Conservation (phyloP, 2,113 vertebrate genomes). For the Ochotona princeps region DNA sequence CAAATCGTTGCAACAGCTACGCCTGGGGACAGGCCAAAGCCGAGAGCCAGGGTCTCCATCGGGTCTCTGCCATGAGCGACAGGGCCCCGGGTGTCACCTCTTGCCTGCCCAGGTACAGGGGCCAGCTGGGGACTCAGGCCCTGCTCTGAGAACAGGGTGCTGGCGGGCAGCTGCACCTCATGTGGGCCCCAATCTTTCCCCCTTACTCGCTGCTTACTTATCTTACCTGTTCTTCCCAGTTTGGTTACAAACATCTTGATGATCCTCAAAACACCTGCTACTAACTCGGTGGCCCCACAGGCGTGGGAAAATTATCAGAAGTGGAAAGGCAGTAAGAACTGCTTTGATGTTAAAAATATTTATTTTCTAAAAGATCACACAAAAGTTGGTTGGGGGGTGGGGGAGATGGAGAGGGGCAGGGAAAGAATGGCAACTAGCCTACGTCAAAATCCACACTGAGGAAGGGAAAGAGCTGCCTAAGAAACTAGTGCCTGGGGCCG, state of each 20-base stretch:
- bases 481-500: neutral
- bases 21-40: too few relatives aligned
- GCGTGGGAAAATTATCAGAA: slow-evolving; percentile 35
- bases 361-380: slow-evolving; percentile 81
- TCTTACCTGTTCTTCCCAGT: neutral
- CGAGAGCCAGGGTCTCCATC: too few relatives aligned
- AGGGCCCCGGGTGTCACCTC: too few relatives aligned
- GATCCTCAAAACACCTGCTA: neutral
- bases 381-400: slow-evolving; percentile 61
- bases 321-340: slow-evolving; percentile 17
- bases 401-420: neutral
- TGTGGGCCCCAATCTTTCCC: too few relatives aligned
- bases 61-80: too few relatives aligned
- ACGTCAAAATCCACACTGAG: slow-evolving; percentile 47
- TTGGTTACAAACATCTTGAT: neutral
- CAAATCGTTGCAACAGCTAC: too few relatives aligned
- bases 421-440: slow-evolving; percentile 47
- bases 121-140: too few relatives aligned
- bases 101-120: too few relatives aligned
- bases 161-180: too few relatives aligned
- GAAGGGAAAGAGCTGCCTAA: slow-evolving; percentile 70
- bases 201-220: neutral
- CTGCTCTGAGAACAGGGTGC: too few relatives aligned
- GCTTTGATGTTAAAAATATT: slow-evolving; percentile 79
- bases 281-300: neutral